These are phyloP conservation scores for silkworm (Bombyx mori) DNA, from an alignment of 1,140 invertebrate species.

Conservation along the genomic window DNA sequence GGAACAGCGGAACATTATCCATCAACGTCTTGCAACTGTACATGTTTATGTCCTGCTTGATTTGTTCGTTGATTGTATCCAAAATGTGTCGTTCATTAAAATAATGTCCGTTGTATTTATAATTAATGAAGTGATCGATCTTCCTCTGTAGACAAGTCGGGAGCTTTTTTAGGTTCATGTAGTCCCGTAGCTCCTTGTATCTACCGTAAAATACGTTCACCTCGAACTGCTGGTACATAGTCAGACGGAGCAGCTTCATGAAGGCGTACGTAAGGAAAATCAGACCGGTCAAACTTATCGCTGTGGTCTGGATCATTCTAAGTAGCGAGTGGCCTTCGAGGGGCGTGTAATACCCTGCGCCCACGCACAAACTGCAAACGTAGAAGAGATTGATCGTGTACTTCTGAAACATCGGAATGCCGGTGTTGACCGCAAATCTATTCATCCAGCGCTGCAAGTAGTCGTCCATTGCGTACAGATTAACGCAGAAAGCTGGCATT, in stretches of 20 bases:
- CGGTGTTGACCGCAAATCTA: constrained; percentile 1
- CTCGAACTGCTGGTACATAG: constrained; percentile 24
- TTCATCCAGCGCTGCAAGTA: constrained; percentile 11
- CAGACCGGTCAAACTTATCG: constrained; percentile 22
- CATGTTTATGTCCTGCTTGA: constrained; percentile 42
- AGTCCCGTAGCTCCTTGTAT: constrained; percentile 23
- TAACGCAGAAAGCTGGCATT: constrained; percentile 21
- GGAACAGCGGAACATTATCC: constrained; percentile 29
- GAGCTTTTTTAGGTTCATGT: constrained; percentile 24
- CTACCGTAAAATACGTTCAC: constrained; percentile 24
- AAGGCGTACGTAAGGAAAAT: constrained; percentile 28
- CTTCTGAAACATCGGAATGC: constrained; percentile 12
- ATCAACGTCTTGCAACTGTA: constrained; percentile 28
- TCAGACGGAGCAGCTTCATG: constrained; percentile 25
- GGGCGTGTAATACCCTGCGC: constrained; percentile 23
- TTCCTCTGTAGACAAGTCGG: constrained; percentile 25
- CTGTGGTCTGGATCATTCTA: constrained; percentile 17
- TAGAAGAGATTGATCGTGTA: constrained; percentile 26
- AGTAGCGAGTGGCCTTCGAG: constrained; percentile 12
- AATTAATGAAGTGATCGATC: constrained; percentile 28
- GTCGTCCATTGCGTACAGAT: constrained; percentile 13
- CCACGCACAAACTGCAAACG: constrained; percentile 24
- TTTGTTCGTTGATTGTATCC: constrained; percentile 36
- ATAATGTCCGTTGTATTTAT: constrained; percentile 29
- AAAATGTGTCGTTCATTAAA: constrained; percentile 30